Evolutionary conservation across 2,797 vertebrate genomes (phyloP), one percentile per base, ranked within the genome.

Genomic region (Adelosebastes latens): DNA sequence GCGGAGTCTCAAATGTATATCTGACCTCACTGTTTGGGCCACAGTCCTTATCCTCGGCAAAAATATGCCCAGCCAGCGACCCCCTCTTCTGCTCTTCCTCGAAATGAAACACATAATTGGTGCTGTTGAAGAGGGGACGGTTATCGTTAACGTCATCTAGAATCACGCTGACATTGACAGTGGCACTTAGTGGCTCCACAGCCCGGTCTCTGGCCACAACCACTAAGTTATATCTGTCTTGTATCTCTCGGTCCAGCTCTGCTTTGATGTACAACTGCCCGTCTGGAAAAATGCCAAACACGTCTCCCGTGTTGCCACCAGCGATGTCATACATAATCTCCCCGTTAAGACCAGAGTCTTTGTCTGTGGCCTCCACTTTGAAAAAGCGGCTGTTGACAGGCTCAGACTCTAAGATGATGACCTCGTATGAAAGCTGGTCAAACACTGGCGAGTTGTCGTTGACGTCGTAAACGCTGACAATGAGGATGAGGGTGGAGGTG

Each of bases 321-420:
- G 88, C 90, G 52, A 99, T 98, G 77, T 95, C 95, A 39, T 99
- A 99, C 62, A 96, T 95, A 67, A 99, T 97, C 94, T 99, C 98
- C 11, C 99, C 98, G 0, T 99, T 99, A 3, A 96, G 95, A 52
- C 98, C 99, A 0, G 98, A 97, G 91, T 99, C 99, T 91, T 96
- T 96, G 94, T 99, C 99, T 0, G 95, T 96, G 91, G 99, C 99
- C 80, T 96, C 96, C 32, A 99, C 97, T 86, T 96, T 96, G 87
- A 99, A 99, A 86, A 99, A 99, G 11, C 97, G 96, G 79, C 98
- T 98, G 93, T 99, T 99, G 78, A 99, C 98, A 2, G 97, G 97
- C 88, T 99, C 97, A 0, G 97, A 96, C 91, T 99, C 98, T 53
- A 95, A 89, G 78, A 99, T 98, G 25, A 97, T 95, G 72, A 99